Conservation (phyloP, 2,797 vertebrate genomes). For the Aselliscus stoliczkanus region DNA sequence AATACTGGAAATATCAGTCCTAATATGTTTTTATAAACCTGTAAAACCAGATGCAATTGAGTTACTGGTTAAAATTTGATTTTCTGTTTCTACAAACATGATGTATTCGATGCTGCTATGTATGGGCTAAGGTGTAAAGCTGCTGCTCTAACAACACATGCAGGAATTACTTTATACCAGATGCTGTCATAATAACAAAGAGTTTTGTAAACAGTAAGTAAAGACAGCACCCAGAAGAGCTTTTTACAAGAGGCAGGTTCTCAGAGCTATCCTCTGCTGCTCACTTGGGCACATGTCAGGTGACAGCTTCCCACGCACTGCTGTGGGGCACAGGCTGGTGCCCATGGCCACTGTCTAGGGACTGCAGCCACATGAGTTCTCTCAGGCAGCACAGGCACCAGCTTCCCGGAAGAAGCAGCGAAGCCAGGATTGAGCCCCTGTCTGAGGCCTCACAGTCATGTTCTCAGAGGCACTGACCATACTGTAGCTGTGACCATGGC, state of each 20-base stretch:
- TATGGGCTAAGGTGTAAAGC: not conserved
- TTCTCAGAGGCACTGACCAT: not conserved
- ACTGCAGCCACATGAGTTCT: not conserved
- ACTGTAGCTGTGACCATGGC: not conserved
- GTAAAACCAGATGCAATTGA: conserved; percentile 55
- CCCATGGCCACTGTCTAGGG: not conserved
- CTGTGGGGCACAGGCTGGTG: too few relatives aligned
- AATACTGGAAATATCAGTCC: conserved; percentile 79
- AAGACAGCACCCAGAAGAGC: not conserved
- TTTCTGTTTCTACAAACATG: conserved; percentile 38
- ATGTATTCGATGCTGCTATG: not conserved
- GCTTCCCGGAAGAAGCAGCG: not conserved
- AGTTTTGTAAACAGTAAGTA: not conserved
- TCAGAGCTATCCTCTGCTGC: not conserved
- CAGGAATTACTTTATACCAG: too few relatives aligned
- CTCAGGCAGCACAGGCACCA: not conserved
- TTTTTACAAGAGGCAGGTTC: not conserved
- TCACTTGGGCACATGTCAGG: not conserved
- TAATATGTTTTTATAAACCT: conserved; percentile 80
- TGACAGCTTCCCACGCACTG: not conserved
- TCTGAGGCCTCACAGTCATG: not conserved
- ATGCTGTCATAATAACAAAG: not conserved
- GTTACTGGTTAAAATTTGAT: conserved; percentile 45
- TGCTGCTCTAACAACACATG: not conserved
- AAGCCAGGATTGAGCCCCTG: not conserved